Conservation (phyloP, 2,113 vertebrate species). For the Dolichotis patagonum region DNA sequence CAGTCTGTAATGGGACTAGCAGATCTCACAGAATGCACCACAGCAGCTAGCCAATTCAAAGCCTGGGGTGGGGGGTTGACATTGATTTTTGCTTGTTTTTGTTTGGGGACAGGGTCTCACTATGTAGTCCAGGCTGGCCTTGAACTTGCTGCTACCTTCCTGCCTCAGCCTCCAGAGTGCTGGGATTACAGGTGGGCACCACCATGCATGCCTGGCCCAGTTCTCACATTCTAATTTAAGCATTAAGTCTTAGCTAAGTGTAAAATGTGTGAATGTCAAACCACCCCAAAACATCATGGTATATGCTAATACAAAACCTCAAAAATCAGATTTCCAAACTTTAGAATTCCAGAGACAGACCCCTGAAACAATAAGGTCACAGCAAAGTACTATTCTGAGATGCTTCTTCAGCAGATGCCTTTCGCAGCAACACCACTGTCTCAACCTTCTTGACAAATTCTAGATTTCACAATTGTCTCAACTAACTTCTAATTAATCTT, state of each 20-base stretch:
- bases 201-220: background rate
- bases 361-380: background rate
- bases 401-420: background rate
- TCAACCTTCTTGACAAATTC: background rate
- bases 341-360: background rate
- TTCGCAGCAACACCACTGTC: background rate
- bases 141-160: background rate
- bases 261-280: background rate
- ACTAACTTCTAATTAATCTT: background rate
- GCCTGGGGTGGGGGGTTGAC: background rate
- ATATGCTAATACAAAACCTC: slow-evolving; percentile 18
- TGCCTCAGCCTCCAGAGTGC: background rate
- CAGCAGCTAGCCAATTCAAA: slow-evolving; percentile 40
- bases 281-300: background rate
- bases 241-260: background rate
- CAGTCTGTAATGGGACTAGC: too few species aligned
- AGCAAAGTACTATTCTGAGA: background rate
- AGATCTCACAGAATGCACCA: background rate
- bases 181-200: background rate
- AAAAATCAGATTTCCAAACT: slow-evolving; percentile 38
- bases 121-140: background rate
- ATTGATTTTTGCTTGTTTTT: background rate
- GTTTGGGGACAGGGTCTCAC: background rate
- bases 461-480: background rate
- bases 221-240: slow-evolving; percentile 28